Base-by-base conservation (phyloP, 2,113 vertebrate genomes). In the Triplophysa rosa region DNA sequence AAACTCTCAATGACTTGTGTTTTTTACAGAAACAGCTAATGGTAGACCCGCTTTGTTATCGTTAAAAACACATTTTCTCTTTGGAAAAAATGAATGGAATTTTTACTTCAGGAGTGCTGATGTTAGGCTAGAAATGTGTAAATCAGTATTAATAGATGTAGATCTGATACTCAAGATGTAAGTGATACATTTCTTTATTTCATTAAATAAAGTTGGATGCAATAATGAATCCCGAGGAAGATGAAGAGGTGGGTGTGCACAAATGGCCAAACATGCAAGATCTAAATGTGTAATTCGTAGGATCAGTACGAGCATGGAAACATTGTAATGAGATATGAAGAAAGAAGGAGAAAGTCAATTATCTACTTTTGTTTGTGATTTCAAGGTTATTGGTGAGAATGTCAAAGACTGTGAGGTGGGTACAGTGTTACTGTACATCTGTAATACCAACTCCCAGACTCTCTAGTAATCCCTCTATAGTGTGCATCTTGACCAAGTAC, bases 231-330 rank as follows among this genome's bases (percentile, higher is more conserved):
- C 6, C 59, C 21, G 76, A 70, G 33, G 68, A 78, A 23, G 40
- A 84, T 49, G 89, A 89, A 33, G 85, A 86, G 33, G 84, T 85
- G 68, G 81, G 76, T 80, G 78, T 11, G 45, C 84, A 82, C 19
- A 29, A 6, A 17, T 69, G 23, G 26, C 10, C 13, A 59, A 7
- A 10, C 54, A 37, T 58, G 16, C 52, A 70, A 58, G 7, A 58
- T 58, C n/a, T 17, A 14, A 7, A 49, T 14, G 5, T 37, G 6
- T 37, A 7, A 8, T 4, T 49, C 47, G 14, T 3, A 49, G 47
- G 13, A 49, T 49, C 49, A 52, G 3, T 52, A 16, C 2, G 13
- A 14, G n/a, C 19, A 58, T 58, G n/a, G 54, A 58, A 10, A 58
- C 19, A 58, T 58, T 21, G 14, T 24, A 11, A n/a, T 61, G n/a